These are phyloP conservation scores for Temnothorax longispinosus DNA, from an alignment of 1,140 invertebrate species.

Conservation along the genomic window DNA sequence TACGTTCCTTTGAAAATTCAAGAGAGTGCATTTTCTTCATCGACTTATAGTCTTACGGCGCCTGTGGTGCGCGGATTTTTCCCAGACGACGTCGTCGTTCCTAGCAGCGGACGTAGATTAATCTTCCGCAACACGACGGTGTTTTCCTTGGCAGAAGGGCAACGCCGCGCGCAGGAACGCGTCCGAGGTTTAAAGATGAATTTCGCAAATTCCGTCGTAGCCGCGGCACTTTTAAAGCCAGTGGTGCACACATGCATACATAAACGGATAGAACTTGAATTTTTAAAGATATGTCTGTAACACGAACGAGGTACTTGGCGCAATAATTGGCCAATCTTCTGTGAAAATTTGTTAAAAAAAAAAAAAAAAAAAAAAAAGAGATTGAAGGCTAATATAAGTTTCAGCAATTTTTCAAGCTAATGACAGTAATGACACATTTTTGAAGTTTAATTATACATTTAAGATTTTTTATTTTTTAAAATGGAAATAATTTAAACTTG, in stretches of 20 bases:
- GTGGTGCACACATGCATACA: too few relatives aligned
- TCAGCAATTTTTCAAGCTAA: not conserved
- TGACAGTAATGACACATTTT: not conserved
- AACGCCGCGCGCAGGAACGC: slow-evolving; percentile 66
- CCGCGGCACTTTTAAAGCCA: slow-evolving; percentile 43
- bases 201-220: slow-evolving; percentile 76
- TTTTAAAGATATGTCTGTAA: not conserved
- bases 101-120: slow-evolving; percentile 73
- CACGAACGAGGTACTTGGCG: not conserved
- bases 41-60: slow-evolving; percentile 14
- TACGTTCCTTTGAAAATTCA: slow-evolving; percentile 1
- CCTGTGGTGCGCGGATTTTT: slow-evolving; percentile 31
- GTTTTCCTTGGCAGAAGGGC: slow-evolving; percentile 79
- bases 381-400: not conserved
- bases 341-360: not conserved
- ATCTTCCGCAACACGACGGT: slow-evolving; percentile 74
- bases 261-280: not conserved
- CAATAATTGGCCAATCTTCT: not conserved
- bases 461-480: not conserved
- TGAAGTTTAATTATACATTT: not conserved
- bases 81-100: slow-evolving; percentile 19
- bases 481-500: not conserved
- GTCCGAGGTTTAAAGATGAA: slow-evolving; percentile 74
- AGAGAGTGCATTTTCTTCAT: slow-evolving; percentile 18
- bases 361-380: not conserved